A percentile compares a stretch with the other conserved stretches of the same genome.
Conservation (phyloP, 2,888 invertebrate species). For the Lasioglossum villosulum region DNA sequence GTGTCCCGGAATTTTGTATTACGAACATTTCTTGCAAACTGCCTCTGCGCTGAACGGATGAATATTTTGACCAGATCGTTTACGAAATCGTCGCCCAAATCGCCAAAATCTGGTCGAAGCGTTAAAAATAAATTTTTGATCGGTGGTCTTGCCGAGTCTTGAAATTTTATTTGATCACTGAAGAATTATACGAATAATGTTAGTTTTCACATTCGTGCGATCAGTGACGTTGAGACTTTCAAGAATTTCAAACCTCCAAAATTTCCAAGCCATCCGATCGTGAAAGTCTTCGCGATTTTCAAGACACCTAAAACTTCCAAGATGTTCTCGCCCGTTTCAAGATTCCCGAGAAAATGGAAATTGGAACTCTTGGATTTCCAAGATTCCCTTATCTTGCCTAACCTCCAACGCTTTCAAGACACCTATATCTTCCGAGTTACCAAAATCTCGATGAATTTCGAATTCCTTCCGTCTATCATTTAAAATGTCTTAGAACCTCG, state of each 20-base stretch:
- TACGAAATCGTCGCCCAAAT: not conserved
- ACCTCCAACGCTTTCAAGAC: not conserved
- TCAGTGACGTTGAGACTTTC: not conserved
- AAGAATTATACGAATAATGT: not conserved
- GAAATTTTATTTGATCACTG: too few species aligned
- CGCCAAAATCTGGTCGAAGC: too few species aligned
- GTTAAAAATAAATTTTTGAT: too few species aligned
- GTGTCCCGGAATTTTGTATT: conserved; percentile 45
- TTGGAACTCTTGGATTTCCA: conserved; percentile 1
- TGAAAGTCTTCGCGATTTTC: not conserved
- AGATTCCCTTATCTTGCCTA: not conserved
- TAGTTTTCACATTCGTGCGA: not conserved
- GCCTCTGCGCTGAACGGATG: conserved; percentile 19
- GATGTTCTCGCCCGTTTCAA: not conserved
- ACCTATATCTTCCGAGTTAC: not conserved
- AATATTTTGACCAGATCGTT: conserved; percentile 26
- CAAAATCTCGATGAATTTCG: not conserved
- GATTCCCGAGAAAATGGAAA: not conserved
- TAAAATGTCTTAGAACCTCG: not conserved
- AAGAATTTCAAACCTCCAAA: not conserved
- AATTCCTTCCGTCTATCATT: not conserved
- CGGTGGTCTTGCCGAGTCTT: too few species aligned
- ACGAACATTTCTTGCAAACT: conserved; percentile 4
- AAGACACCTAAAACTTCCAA: not conserved
- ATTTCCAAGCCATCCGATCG: not conserved